Evolutionary conservation across 2,797 vertebrate species (phyloP).

Genomic region (Squalus acanthias): DNA sequence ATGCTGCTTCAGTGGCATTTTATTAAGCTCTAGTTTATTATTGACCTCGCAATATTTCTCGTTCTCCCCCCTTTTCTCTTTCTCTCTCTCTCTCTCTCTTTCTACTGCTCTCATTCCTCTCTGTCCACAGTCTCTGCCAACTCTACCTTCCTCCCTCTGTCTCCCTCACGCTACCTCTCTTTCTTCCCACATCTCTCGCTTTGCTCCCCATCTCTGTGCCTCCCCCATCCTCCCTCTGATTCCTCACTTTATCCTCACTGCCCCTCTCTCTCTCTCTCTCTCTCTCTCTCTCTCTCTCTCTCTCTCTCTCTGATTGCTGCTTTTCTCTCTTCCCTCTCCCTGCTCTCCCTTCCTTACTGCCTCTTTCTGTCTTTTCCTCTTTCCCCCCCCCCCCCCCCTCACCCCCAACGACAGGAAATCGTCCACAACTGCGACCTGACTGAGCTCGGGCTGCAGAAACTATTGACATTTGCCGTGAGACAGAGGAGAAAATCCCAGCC

Average conservation of each 20-base stretch:
- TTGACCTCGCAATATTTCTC: too few species aligned
- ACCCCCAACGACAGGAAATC: background rate
- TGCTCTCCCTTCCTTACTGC: background rate
- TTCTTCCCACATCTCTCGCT: background rate
- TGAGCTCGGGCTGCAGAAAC: background rate
- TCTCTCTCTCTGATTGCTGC: background rate
- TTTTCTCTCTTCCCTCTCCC: background rate
- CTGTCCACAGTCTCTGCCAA: background rate
- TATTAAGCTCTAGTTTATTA: too few species aligned
- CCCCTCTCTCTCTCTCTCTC: background rate
- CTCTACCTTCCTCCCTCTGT: background rate
- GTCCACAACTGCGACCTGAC: background rate
- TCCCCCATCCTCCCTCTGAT: background rate
- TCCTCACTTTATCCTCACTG: background rate
- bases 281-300: background rate
- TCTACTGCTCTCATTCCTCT: background rate
- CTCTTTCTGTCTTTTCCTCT: background rate
- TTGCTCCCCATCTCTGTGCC: background rate
- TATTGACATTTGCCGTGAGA: background rate
- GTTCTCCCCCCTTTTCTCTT: too few species aligned
- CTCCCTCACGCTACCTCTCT: background rate
- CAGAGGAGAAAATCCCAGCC: background rate
- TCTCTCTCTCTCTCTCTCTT: background rate
- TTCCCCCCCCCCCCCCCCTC: too few species aligned
- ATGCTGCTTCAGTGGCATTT: background rate